These are phyloP conservation scores for Plemyria rubiginata DNA, from an alignment of 2,888 invertebrate genomes.

Conservation along the genomic window DNA sequence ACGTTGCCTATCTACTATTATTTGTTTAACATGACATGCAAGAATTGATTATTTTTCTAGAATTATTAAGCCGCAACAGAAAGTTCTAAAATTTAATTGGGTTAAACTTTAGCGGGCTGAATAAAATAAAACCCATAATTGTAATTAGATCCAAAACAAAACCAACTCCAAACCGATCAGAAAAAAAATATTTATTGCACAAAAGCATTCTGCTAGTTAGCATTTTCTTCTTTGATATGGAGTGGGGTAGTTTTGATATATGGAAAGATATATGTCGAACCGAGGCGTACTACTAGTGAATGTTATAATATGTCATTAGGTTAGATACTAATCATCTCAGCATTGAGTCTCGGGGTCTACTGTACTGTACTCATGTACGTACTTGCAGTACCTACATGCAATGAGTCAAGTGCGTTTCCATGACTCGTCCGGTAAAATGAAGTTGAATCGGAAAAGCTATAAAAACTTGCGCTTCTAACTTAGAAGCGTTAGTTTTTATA, in stretches of 20 bases:
- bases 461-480: not conserved
- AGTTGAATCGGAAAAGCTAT: constrained; percentile 1
- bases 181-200: no score
- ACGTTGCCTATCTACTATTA: not conserved
- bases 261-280: not conserved
- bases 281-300: not conserved
- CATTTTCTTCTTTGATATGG: no score
- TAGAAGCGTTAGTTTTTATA: no score
- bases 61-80: no score
- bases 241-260: no score
- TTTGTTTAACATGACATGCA: not conserved
- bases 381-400: constrained; percentile 11
- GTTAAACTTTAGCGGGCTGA: not conserved
- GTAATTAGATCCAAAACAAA: no score
- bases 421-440: constrained; percentile 33
- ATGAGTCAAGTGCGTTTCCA: constrained; percentile 38
- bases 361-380: constrained; percentile 11
- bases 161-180: no score
- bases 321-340: constrained; percentile 34
- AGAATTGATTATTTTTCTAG: not conserved
- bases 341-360: constrained; percentile 44
- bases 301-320: constrained; percentile 15
- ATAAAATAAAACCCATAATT: no score
- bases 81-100: no score
- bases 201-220: no score